Evolutionary conservation across 2,113 vertebrate species (phyloP).

Genomic region (Takifugu bimaculatus): DNA sequence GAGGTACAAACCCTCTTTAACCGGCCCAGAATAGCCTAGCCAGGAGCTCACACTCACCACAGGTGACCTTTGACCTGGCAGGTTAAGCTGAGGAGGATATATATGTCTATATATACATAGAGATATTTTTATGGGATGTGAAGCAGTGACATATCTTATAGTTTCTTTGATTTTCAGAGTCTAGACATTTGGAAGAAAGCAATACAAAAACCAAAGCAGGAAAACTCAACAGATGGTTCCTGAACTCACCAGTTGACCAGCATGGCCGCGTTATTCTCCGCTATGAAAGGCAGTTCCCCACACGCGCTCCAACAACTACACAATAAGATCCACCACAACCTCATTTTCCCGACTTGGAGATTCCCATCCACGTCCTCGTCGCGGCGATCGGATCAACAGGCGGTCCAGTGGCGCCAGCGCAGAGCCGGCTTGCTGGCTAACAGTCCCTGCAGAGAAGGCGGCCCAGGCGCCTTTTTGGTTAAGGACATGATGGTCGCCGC

Average conservation of each 20-base stretch:
- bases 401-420: conserved; percentile 39
- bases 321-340: conserved; percentile 83
- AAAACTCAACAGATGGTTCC: conserved; percentile 49
- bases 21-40: conserved; percentile 62
- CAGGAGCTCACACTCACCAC: conserved; percentile 30
- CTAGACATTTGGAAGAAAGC: not conserved
- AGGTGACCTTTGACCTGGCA: conserved; percentile 51
- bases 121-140: not conserved
- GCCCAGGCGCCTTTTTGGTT: conserved; percentile 31
- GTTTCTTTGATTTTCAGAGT: conserved; percentile 19
- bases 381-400: conserved; percentile 46
- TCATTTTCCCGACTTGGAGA: conserved; percentile 65
- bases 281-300: conserved; percentile 87
- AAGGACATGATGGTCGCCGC: conserved; percentile 54
- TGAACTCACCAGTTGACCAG: conserved; percentile 90
- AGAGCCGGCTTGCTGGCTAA: conserved; percentile 39
- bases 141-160: conserved; percentile 1
- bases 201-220: not conserved
- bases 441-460: conserved; percentile 43
- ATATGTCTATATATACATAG: not conserved
- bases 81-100: conserved; percentile 36
- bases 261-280: conserved; percentile 89
- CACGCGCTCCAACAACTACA: conserved; percentile 76
- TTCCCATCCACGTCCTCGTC: conserved; percentile 50
- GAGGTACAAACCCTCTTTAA: conserved; percentile 69